phyloP scores from a whole-genome alignment of 1,140 invertebrate genomes.

The Diachasmimorpha longicaudata region DNA sequence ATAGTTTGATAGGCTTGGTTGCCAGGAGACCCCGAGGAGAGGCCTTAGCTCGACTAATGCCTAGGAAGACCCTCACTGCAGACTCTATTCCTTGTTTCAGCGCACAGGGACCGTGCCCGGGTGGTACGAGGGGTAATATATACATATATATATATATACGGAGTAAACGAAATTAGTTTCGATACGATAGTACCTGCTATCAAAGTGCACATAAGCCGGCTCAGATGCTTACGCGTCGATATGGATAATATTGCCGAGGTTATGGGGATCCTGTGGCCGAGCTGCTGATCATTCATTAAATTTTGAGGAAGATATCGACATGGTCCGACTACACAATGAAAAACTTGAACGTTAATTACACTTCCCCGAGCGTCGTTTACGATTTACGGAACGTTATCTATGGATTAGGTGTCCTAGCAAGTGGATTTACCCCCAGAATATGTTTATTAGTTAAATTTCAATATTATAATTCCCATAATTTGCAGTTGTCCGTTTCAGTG shows the following conservation, averaged over 20 bases:
- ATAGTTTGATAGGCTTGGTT: slow-evolving; percentile 64
- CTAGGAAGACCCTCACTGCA: slow-evolving; percentile 41
- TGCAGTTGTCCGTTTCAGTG: no score
- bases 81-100: not conserved
- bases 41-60: slow-evolving; percentile 50
- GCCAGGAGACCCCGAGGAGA: slow-evolving; percentile 53
- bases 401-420: no score
- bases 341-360: no score
- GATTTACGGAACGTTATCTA: no score
- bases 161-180: slow-evolving; percentile 23
- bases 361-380: no score
- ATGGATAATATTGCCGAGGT: slow-evolving; percentile 11
- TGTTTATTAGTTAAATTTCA: no score
- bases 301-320: not conserved
- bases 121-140: not conserved
- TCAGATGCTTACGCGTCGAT: slow-evolving; percentile 26
- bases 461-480: no score
- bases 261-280: not conserved
- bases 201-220: slow-evolving; percentile 11
- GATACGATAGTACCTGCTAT: slow-evolving; percentile 21
- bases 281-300: not conserved
- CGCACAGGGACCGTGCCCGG: not conserved
- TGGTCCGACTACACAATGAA: not conserved
- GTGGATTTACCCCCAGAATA: no score
- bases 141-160: no score